These are phyloP conservation scores for Sinocyclocheilus anshuiensis DNA, from an alignment of 2,113 vertebrate species.

Conservation along the genomic window DNA sequence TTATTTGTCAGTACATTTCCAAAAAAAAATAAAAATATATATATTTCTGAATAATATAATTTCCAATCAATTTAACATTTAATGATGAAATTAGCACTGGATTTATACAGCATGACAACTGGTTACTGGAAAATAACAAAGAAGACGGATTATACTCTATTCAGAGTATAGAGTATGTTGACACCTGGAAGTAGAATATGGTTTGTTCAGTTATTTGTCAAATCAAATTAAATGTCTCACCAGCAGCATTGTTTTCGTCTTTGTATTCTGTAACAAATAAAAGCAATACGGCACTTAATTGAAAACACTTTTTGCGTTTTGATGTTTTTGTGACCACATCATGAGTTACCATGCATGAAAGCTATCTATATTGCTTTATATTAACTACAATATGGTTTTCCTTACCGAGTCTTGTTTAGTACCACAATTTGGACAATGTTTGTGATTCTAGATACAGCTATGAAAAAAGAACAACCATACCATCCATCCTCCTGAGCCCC, in stretches of 20 bases:
- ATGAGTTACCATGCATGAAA: not conserved
- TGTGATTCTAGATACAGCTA: not conserved
- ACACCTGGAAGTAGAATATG: not conserved
- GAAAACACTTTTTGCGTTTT: not conserved
- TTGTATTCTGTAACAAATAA: slow-evolving; percentile 18
- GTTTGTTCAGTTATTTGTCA: not conserved
- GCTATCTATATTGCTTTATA: not conserved
- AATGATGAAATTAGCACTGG: not conserved
- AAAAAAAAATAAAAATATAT: not conserved
- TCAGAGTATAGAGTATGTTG: not conserved
- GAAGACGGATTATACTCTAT: not conserved
- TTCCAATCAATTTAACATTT: not conserved
- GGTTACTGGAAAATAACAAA: not conserved
- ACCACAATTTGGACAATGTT: not conserved
- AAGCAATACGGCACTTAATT: slow-evolving; percentile 14
- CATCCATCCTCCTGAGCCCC: no score
- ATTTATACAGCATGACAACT: not conserved
- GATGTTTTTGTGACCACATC: not conserved
- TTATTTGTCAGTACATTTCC: not conserved
- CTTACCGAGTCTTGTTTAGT: not conserved
- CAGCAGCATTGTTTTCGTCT: not conserved
- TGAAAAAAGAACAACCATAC: no score
- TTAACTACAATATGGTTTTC: not conserved
- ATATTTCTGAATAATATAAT: not conserved
- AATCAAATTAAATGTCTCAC: not conserved